These are phyloP conservation scores for Pandemis heparana DNA, from an alignment of 2,888 invertebrate genomes.

Conservation along the genomic window DNA sequence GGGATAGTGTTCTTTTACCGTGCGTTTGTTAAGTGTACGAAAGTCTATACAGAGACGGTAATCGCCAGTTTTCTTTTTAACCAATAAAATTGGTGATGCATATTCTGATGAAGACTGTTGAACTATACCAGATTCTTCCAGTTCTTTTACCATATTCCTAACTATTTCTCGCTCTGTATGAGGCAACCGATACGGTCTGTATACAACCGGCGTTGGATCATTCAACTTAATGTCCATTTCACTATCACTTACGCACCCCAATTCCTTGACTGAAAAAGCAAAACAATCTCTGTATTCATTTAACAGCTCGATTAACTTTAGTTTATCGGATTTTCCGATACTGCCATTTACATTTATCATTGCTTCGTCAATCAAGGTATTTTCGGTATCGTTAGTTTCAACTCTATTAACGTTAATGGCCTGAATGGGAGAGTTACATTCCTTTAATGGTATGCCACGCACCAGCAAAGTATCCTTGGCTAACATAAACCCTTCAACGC, in stretches of 20 bases:
- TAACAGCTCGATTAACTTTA: no score
- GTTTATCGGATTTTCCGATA: no score
- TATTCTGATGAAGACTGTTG: slow-evolving; percentile 4
- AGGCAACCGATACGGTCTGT: slow-evolving; percentile 33
- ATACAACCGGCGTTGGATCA: slow-evolving; percentile 29
- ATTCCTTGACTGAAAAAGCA: slow-evolving; percentile 32
- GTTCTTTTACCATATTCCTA: slow-evolving; percentile 29
- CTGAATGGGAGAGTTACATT: no score
- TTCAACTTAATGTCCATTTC: slow-evolving; percentile 32
- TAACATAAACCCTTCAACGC: no score
- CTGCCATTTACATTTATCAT: no score
- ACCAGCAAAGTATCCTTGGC: no score
- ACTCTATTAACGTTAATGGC: no score
- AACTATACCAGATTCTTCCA: slow-evolving; percentile 28
- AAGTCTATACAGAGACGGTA: slow-evolving; percentile 46
- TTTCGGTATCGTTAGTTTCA: no score
- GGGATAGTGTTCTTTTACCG: slow-evolving; percentile 43
- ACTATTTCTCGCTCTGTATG: slow-evolving; percentile 32
- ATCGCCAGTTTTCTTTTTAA: slow-evolving; percentile 44
- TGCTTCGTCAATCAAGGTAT: no score
- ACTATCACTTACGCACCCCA: slow-evolving; percentile 16
- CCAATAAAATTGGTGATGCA: slow-evolving; percentile 35
- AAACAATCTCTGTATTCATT: no score
- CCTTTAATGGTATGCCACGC: no score
- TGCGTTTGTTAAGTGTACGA: slow-evolving; percentile 38